Conservation (phyloP, 2,113 vertebrate species). For the Passerina amoena region DNA sequence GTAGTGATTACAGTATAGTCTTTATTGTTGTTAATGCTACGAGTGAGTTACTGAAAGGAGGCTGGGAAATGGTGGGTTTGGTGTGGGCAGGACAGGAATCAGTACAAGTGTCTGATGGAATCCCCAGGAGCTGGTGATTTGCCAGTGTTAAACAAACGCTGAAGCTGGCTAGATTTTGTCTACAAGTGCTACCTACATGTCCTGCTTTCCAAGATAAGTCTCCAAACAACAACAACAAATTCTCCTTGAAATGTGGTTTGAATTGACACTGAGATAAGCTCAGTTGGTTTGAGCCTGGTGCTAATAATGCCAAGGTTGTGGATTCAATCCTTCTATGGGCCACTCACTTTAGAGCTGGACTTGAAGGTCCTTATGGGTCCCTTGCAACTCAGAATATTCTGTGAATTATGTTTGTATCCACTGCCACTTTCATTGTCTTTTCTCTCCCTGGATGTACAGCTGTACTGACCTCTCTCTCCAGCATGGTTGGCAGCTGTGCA, state of each 20-base stretch:
- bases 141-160: neutral
- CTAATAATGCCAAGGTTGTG: neutral
- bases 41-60: neutral
- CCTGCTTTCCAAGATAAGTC: neutral
- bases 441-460: neutral
- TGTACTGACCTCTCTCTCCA: neutral
- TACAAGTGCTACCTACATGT: neutral
- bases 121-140: neutral
- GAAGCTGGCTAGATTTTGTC: neutral
- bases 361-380: neutral
- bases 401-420: neutral
- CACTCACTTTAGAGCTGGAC: neutral
- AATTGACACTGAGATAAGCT: neutral
- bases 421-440: accelerated
- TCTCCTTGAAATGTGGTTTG: neutral
- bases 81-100: neutral
- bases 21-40: neutral
- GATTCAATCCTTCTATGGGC: neutral
- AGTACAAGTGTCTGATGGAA: neutral
- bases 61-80: neutral
- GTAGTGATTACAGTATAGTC: neutral
- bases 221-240: neutral
- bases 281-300: accelerated
- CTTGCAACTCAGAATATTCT: neutral
- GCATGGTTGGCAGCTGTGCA: neutral